A percentile compares a stretch with the other conserved stretches of the same genome.
These are phyloP conservation scores for Cavia porcellus DNA, from an alignment of 2,113 vertebrate genomes.

Conservation along the genomic window DNA sequence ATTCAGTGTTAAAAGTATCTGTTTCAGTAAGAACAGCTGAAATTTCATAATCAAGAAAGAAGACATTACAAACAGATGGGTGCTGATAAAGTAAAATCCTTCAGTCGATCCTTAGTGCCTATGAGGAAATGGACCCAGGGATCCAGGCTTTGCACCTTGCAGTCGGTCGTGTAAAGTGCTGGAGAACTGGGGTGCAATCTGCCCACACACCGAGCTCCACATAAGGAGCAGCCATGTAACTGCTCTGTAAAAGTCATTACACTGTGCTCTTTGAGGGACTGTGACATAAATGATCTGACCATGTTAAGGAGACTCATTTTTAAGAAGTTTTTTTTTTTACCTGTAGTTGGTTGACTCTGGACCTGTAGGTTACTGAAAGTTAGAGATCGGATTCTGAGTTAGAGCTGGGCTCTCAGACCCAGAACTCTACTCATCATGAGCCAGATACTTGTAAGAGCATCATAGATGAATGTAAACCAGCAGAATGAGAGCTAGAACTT, in stretches of 20 bases:
- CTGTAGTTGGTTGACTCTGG: background rate
- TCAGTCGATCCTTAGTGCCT: background rate
- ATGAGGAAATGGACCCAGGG: background rate
- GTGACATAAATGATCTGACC: no score
- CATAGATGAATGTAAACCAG: background rate
- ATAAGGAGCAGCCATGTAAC: accelerated
- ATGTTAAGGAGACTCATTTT: no score
- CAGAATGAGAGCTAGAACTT: background rate
- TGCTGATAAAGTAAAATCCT: background rate
- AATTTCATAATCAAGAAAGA: background rate
- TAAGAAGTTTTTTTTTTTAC: background rate
- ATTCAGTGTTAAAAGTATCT: background rate
- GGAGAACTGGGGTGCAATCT: background rate
- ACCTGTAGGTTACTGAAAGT: background rate
- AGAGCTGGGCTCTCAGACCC: background rate
- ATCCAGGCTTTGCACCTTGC: background rate
- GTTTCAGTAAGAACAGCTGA: background rate
- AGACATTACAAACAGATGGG: background rate
- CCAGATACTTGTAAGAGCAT: background rate
- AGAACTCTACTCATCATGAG: background rate
- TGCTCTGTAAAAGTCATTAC: no score
- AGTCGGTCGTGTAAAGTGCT: no score
- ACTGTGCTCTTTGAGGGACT: no score
- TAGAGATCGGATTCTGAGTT: background rate
- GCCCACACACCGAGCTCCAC: background rate